Base-by-base conservation (phyloP, 1,140 invertebrate species). In the Calosoma granatense region DNA sequence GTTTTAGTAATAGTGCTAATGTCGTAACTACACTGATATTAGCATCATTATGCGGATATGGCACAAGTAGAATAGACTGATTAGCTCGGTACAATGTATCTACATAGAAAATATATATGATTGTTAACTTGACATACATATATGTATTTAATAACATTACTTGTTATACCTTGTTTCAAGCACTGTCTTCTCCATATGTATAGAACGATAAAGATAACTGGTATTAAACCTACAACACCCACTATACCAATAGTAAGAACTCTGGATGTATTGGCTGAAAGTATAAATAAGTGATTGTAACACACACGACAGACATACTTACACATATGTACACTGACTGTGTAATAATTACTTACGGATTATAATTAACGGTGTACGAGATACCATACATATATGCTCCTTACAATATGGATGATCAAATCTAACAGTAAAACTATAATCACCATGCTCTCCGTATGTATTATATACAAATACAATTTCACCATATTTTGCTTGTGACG, bases 191-290 rank as follows among this genome's bases (percentile, higher is more conserved):
- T 55, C n/a, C 9, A 12, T 20, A 55, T 0, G 23, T 68, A 74
- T 21, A 72, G 30, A 11, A 64, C 67, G 60, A 68, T 72, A 9
- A 71, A 54, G 58, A 72, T 61, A 56, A 69, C 68, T 58, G 71
- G 70, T 54, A 71, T 70, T 59, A 74, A 69, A 71, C 72, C 73
- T 55, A 72, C 66, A 3, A 69, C 60, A 54, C 72, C 72, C 22
- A 74, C 71, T 52, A 74, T 73, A 71, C 74, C 73, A 30, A 74
- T 71, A 11, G 72, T 51, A 54, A 74, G 43, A 22, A 64, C 67
- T 20, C 66, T 58, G 0, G 67, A 67, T 2, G 61, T 39, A 56
- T 68, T 63, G 51, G 65, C 70, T 73, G 39, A 6, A 63, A 70
- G n/a, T 57, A 60, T 51, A 58, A 64, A 51, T 20, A 2, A 56